Base-by-base conservation (phyloP, 2,113 vertebrate genomes). In the Catharus bicknelli region DNA sequence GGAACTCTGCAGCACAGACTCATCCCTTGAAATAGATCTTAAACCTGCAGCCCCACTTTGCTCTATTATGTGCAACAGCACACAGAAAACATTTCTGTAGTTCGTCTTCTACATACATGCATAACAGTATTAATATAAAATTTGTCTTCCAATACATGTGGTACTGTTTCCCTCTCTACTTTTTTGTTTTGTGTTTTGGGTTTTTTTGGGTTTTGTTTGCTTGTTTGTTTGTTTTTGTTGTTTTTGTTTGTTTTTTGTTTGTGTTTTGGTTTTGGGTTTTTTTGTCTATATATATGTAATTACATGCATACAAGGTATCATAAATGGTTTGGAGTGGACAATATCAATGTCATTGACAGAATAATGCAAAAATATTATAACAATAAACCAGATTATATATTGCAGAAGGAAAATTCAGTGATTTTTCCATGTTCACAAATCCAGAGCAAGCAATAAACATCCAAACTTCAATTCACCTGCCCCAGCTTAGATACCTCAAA, bases 91-190 rank as follows among this genome's bases (percentile, higher is more conserved):
- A 26, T 50, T 57, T 76, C 14, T n/a, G 5, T 18, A 73, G 6
- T 10, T 57, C 22, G 42, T 43, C 29, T 66, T 67, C 54, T 93
- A 34, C 43, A 43, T 38, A 15, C 27, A 79, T 26, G 18, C 4
- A 11, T 21, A 25, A 5, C 22, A 21, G 1, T 40, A 45, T 61
- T 64, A 55, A 34, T 18, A 69, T 23, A 64, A 89, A 26, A 3
- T 21, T 66, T 79, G 89, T 47, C 30, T 82, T 82, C 50, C 22
- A 23, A 20, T 72, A 26, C 4, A 19, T 11, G 0, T 42, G 34
- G 7, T 16, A 76, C 21, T 50, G 0, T 42, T 14, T 79, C 29
- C 4, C 2, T 63, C 11, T 4, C 1, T 20, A 6, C 4, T 4
- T 2, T 32, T 26, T 29, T 42, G 9, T 20, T 20, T 45, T 45